Evolutionary conservation across 2,113 vertebrate species (phyloP).

Genomic region (Cyprinodon tularosa): DNA sequence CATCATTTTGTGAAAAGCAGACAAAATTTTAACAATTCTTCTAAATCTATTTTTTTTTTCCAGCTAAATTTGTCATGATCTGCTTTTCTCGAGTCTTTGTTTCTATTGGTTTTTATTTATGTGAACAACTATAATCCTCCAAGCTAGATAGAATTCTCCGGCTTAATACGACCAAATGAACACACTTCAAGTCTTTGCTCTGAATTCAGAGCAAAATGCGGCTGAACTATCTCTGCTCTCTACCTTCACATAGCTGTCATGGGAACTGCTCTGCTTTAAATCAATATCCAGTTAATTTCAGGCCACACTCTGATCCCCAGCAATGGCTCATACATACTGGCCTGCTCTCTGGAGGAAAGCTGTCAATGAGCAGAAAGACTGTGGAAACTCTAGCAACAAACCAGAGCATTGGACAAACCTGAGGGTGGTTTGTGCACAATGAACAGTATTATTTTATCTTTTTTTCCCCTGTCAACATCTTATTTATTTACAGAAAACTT

Average conservation of each 20-base stretch:
- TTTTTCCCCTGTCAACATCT: background rate
- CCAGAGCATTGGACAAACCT: slow-evolving; percentile 25
- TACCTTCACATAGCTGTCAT: slow-evolving; percentile 64
- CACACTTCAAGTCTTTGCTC: slow-evolving; percentile 25
- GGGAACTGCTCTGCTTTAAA: slow-evolving; percentile 61
- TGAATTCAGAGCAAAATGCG: slow-evolving; percentile 48
- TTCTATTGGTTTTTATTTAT: no score
- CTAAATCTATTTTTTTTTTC: no score
- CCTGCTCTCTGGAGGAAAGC: slow-evolving; percentile 50
- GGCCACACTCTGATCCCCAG: slow-evolving; percentile 65
- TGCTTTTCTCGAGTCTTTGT: no score
- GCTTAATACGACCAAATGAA: slow-evolving; percentile 34
- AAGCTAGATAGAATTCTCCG: slow-evolving; percentile 9
- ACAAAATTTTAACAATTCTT: no score
- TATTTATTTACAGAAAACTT: background rate
- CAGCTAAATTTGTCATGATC: no score
- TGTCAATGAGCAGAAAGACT: slow-evolving; percentile 48
- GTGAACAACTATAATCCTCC: background rate
- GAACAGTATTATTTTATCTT: background rate
- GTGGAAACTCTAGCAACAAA: slow-evolving; percentile 23
- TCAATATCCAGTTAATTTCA: slow-evolving; percentile 78
- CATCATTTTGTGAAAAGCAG: no score
- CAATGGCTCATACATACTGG: slow-evolving; percentile 53
- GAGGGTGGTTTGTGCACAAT: slow-evolving; percentile 16
- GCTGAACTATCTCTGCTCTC: slow-evolving; percentile 42